phyloP scores from a whole-genome alignment of 2,113 vertebrate species.

The Balaeniceps rex region DNA sequence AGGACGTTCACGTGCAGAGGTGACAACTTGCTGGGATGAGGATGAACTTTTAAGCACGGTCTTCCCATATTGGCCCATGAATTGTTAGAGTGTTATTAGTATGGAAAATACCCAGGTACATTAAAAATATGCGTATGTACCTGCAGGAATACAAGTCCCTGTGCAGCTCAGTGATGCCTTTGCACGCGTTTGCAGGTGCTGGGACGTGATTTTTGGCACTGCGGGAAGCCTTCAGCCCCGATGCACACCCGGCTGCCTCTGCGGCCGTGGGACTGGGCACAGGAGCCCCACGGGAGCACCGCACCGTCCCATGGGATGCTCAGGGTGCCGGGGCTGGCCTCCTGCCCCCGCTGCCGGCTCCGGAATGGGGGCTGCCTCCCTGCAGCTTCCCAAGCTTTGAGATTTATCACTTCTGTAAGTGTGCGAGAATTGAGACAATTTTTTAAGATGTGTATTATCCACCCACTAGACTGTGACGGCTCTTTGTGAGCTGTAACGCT shows the following conservation, averaged over 20 bases:
- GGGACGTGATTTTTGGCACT: background rate
- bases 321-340: accelerated
- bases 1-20: background rate
- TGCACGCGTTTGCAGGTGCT: accelerated
- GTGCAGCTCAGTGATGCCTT: background rate
- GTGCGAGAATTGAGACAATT: background rate
- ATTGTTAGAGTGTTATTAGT: background rate
- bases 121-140: background rate
- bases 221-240: accelerated
- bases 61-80: no score
- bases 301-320: accelerated
- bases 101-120: background rate
- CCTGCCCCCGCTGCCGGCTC: background rate
- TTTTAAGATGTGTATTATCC: background rate
- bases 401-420: background rate
- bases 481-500: conserved; percentile 21
- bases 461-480: background rate
- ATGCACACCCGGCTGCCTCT: accelerated
- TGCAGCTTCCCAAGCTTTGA: accelerated
- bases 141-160: background rate
- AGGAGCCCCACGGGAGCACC: accelerated
- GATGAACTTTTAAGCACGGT: background rate
- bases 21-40: background rate
- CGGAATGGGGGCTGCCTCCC: background rate
- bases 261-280: accelerated